Conservation (phyloP, 2,888 invertebrate genomes). For the Drosophila glabriapex region DNA sequence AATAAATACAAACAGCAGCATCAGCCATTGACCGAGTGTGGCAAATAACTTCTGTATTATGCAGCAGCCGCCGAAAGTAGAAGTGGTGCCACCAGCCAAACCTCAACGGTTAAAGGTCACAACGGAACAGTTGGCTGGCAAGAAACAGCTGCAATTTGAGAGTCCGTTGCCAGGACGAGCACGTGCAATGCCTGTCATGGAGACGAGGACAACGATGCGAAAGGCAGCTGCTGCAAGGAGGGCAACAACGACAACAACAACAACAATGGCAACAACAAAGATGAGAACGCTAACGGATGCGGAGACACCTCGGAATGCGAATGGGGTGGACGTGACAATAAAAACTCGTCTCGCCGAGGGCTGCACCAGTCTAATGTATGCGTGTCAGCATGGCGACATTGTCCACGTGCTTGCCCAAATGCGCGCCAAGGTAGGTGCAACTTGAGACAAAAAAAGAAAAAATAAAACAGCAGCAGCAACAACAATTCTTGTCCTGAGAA, state of each 20-base stretch:
- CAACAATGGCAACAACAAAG: conserved; percentile 23
- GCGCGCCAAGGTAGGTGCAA: conserved; percentile 89
- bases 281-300: conserved; percentile 13
- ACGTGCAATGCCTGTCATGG: conserved; percentile 38
- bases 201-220: conserved; percentile 12
- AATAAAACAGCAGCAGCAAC: not conserved
- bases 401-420: conserved; percentile 91
- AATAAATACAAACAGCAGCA: conserved; percentile 29
- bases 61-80: conserved; percentile 56
- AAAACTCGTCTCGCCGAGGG: conserved; percentile 87
- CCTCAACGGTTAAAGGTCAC: conserved; percentile 53
- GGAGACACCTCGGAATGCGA: conserved; percentile 25
- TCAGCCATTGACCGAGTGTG: conserved; percentile 24
- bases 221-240: conserved; percentile 16
- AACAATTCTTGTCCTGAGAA: conserved; percentile 1
- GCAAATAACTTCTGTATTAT: conserved; percentile 40
- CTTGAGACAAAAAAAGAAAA: conserved; percentile 3
- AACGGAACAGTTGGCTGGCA: conserved; percentile 33
- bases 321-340: conserved; percentile 42
- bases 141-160: conserved; percentile 80
- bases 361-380: conserved; percentile 95
- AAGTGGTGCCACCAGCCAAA: conserved; percentile 51
- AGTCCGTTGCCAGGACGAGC: conserved; percentile 73
- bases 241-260: conserved; percentile 22
- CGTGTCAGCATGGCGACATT: conserved; percentile 95